A percentile compares a stretch with the other conserved stretches of the same genome.
Conservation (phyloP, 2,888 invertebrate genomes). For the Caenorhabditis parvicauda region DNA sequence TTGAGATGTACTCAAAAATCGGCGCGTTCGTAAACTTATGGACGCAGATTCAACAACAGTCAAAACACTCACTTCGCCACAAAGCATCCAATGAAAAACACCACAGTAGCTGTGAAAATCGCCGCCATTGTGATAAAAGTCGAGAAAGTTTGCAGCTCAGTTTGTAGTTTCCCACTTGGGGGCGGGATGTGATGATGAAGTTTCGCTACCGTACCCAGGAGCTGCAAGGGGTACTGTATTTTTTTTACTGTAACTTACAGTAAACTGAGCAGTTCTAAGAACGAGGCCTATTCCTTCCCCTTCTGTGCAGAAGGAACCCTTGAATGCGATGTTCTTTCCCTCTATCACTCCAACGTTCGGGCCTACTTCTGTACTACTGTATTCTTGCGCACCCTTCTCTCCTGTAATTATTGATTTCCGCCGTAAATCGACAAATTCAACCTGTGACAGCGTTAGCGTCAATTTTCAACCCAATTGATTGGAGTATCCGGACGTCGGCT, state of each 20-base stretch:
- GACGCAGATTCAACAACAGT: no score
- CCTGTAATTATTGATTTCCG: slow-evolving; percentile 7
- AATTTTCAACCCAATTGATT: slow-evolving; percentile 58
- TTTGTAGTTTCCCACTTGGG: slow-evolving; percentile 34
- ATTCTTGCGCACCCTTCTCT: slow-evolving; percentile 12
- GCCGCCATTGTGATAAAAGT: slow-evolving; percentile 54
- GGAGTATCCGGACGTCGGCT: slow-evolving; percentile 60
- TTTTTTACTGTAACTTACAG: slow-evolving; percentile 21
- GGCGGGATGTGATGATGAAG: slow-evolving; percentile 40
- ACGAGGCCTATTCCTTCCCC: slow-evolving; percentile 60
- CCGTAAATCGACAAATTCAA: slow-evolving; percentile 1
- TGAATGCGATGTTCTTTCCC: slow-evolving; percentile 57
- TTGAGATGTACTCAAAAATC: no score
- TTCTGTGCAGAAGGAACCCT: slow-evolving; percentile 58
- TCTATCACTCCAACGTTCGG: slow-evolving; percentile 52
- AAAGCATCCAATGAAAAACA: slow-evolving; percentile 56
- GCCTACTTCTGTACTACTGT: slow-evolving; percentile 46
- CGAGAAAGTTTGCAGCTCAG: slow-evolving; percentile 39
- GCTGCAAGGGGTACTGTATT: slow-evolving; percentile 7
- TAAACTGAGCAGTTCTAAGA: slow-evolving; percentile 57
- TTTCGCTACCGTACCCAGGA: slow-evolving; percentile 38
- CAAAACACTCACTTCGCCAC: slow-evolving; percentile 37
- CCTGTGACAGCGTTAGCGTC: slow-evolving; percentile 56
- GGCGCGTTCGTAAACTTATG: no score
- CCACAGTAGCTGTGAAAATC: slow-evolving; percentile 52